Evolutionary conservation across 2,113 vertebrate genomes (phyloP).

Genomic region (Sander lucioperca): DNA sequence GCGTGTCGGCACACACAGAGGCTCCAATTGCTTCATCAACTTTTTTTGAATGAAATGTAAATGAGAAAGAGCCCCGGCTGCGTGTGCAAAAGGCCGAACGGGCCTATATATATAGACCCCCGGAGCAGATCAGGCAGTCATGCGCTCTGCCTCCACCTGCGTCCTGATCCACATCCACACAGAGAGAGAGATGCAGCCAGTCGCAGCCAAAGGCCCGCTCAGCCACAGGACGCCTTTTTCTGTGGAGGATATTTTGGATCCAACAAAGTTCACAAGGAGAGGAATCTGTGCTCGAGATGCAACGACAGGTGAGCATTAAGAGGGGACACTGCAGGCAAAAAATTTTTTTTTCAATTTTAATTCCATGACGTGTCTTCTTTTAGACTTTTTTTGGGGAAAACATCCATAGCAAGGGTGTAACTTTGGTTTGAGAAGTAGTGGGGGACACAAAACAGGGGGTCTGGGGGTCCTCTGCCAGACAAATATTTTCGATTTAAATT

Average conservation of each 20-base stretch:
- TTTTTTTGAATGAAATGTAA: slow-evolving; percentile 71
- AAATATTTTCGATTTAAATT: no score
- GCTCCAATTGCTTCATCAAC: slow-evolving; percentile 40
- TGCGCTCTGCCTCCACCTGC: background rate
- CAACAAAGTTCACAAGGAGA: slow-evolving; percentile 74
- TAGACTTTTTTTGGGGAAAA: no score
- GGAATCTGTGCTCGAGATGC: no score
- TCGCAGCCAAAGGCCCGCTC: slow-evolving; percentile 38
- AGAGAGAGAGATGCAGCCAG: slow-evolving; percentile 52
- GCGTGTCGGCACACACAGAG: slow-evolving; percentile 56
- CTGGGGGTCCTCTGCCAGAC: no score
- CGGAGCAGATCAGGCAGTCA: background rate
- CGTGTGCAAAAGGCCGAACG: slow-evolving; percentile 36
- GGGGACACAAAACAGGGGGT: no score
- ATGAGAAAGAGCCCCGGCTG: slow-evolving; percentile 50
- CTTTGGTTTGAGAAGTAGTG: no score
- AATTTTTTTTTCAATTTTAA: no score
- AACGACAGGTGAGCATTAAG: slow-evolving; percentile 53
- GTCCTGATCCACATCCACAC: no score
- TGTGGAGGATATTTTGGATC: slow-evolving; percentile 83
- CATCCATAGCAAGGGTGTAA: no score
- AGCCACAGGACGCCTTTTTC: slow-evolving; percentile 74
- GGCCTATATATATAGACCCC: slow-evolving; percentile 11
- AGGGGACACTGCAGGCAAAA: no score
- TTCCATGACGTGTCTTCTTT: no score